phyloP scores from a whole-genome alignment of 2,113 vertebrate species.

The Lycaon pictus region DNA sequence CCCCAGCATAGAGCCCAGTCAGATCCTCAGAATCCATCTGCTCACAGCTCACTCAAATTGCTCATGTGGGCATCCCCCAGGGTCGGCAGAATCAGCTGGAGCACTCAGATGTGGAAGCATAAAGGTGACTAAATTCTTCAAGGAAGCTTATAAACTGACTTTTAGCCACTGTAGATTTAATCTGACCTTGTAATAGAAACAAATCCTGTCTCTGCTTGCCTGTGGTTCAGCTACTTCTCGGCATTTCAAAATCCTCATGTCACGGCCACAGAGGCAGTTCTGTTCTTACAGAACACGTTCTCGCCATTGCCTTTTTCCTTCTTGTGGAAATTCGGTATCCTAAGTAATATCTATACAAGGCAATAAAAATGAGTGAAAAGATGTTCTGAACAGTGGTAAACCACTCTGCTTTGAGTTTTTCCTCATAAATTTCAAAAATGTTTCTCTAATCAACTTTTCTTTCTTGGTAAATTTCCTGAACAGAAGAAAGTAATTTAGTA shows the following conservation, averaged over 20 bases:
- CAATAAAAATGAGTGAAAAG: not conserved
- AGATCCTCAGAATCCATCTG: not conserved
- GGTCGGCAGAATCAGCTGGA: not conserved
- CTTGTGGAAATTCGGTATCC: not conserved
- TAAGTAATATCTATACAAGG: not conserved
- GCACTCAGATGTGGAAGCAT: not conserved
- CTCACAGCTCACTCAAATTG: not conserved
- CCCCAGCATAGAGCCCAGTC: not conserved
- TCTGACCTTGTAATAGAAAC: constrained; percentile 25
- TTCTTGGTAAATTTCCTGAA: constrained; percentile 28
- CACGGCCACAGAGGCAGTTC: not conserved
- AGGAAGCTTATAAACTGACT: not conserved
- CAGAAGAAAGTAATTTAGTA: constrained; percentile 51
- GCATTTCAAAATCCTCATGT: not conserved
- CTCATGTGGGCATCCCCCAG: fast-evolving
- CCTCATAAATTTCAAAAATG: not conserved
- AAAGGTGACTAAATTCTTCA: not conserved
- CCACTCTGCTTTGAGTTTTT: not conserved
- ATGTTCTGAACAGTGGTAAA: constrained; percentile 46
- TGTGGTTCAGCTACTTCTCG: constrained; percentile 16
- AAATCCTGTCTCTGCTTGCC: not conserved
- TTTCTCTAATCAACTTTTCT: constrained; percentile 39
- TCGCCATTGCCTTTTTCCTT: constrained; percentile 21
- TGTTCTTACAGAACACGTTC: not conserved
- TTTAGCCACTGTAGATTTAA: not conserved